Percentiles rank a stretch among this genome's conserved stretches.
Conservation (phyloP, 2,113 vertebrate species). For the Clarias batrachus region DNA sequence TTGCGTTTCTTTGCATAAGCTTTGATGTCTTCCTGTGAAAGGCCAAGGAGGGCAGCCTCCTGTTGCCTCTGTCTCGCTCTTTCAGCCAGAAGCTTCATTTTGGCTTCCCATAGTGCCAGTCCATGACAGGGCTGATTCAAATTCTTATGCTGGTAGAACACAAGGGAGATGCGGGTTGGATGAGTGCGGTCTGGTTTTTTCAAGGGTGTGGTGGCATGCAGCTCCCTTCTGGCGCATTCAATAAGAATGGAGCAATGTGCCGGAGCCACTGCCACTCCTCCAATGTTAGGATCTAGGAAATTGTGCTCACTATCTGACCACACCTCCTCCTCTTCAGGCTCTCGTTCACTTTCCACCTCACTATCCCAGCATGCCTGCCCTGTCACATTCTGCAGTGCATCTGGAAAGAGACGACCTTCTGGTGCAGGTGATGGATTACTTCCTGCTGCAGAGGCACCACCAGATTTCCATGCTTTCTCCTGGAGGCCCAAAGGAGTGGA, state of each 20-base stretch:
- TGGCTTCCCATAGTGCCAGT: constrained; percentile 94
- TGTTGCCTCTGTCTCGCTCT: constrained; percentile 84
- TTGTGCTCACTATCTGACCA: constrained; percentile 99
- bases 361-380: constrained; percentile 80
- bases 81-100: constrained; percentile 95
- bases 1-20: constrained; percentile 92
- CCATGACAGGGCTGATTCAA: constrained; percentile 96
- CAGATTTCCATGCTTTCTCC: constrained; percentile 86
- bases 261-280: constrained; percentile 91
- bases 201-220: constrained; percentile 94
- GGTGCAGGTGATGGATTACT: constrained; percentile 71
- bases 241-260: constrained; percentile 94
- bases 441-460: constrained; percentile 72
- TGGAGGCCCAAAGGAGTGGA: constrained; percentile 75
- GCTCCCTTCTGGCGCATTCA: constrained; percentile 91
- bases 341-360: constrained; percentile 62
- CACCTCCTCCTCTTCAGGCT: constrained; percentile 68
- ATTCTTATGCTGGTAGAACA: constrained; percentile 99
- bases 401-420: constrained; percentile 76
- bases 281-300: constrained; percentile 95
- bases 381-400: constrained; percentile 68
- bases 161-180: constrained; percentile 95
- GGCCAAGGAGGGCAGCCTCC: constrained; percentile 87
- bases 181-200: constrained; percentile 94
- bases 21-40: constrained; percentile 87